Conservation (phyloP, 2,797 vertebrate genomes). For the Paramormyrops hopkinsi region DNA sequence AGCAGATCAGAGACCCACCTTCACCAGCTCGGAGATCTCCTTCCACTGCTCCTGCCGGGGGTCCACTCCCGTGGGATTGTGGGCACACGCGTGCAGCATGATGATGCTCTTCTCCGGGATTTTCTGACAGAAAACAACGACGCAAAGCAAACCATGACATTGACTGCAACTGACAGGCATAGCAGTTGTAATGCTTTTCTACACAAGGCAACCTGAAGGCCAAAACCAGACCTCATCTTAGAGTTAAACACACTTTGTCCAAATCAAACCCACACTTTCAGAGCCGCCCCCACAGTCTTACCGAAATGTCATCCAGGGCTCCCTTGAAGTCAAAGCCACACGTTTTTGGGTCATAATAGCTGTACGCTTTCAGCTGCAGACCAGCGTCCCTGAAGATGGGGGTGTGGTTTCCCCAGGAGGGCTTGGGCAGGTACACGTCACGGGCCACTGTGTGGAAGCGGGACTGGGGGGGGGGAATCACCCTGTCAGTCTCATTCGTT, state of each 20-base stretch:
- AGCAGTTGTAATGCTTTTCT: neutral
- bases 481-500: neutral
- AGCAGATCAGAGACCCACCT: slow-evolving; percentile 63
- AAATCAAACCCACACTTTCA: neutral
- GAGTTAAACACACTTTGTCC: neutral
- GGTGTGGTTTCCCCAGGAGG: slow-evolving; percentile 96
- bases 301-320: slow-evolving; percentile 88
- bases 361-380: slow-evolving; percentile 84
- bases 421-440: slow-evolving; percentile 90
- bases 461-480: slow-evolving; percentile 57
- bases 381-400: slow-evolving; percentile 95
- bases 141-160: neutral
- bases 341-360: slow-evolving; percentile 88
- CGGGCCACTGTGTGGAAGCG: slow-evolving; percentile 78
- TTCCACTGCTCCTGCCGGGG: slow-evolving; percentile 90
- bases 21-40: slow-evolving; percentile 74
- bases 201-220: neutral
- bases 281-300: slow-evolving; percentile 54
- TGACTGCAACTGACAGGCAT: neutral
- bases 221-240: neutral
- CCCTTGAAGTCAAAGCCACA: slow-evolving; percentile 93
- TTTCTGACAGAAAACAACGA: slow-evolving; percentile 63
- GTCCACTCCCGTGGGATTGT: slow-evolving; percentile 98
- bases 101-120: slow-evolving; percentile 89
- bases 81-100: slow-evolving; percentile 88